These are phyloP conservation scores for Aphis gossypii DNA, from an alignment of 1,140 invertebrate genomes.

Conservation along the genomic window DNA sequence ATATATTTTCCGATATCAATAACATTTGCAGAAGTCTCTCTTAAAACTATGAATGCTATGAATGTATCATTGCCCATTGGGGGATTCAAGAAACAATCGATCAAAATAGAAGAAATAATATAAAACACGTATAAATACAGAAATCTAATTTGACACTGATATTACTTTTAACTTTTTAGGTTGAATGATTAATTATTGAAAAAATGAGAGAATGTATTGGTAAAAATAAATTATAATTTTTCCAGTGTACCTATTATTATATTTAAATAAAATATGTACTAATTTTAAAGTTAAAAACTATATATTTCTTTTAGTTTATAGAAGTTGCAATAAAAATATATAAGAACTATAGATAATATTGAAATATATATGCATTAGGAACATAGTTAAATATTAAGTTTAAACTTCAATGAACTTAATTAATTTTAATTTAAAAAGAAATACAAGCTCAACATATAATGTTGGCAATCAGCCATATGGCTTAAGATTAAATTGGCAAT, in stretches of 20 bases:
- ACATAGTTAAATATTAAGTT: background rate
- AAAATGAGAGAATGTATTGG: too few relatives aligned
- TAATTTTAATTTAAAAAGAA: background rate
- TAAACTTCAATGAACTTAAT: background rate
- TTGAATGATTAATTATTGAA: too few relatives aligned
- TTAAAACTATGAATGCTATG: too few relatives aligned
- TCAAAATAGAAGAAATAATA: background rate
- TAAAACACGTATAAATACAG: background rate
- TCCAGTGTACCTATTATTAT: background rate
- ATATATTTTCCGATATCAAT: too few relatives aligned
- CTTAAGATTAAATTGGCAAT: slow-evolving; percentile 1
- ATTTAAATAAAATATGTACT: background rate
- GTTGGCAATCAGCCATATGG: slow-evolving; percentile 20
- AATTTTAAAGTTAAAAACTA: too few relatives aligned
- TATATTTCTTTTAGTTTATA: too few relatives aligned
- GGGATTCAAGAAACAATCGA: background rate
- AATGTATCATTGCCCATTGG: too few relatives aligned
- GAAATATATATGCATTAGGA: background rate
- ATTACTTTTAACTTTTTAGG: too few relatives aligned
- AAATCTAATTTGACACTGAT: too few relatives aligned
- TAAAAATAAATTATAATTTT: background rate
- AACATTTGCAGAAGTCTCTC: background rate
- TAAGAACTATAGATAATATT: background rate
- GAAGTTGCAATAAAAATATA: too few relatives aligned
- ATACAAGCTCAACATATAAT: background rate